Conservation (phyloP, 2,888 invertebrate genomes). For the Abrostola tripartita region DNA sequence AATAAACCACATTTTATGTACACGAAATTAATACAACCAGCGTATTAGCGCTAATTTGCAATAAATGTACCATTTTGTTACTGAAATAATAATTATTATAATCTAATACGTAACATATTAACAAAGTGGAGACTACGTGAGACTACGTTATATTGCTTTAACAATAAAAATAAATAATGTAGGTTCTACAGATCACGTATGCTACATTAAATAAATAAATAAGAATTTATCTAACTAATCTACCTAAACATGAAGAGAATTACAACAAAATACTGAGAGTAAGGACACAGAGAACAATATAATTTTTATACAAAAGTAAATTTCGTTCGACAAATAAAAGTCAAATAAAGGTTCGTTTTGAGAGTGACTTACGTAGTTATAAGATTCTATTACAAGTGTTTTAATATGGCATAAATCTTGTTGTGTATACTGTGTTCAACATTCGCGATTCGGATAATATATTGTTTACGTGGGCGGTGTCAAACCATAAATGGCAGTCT, state of each 20-base stretch:
- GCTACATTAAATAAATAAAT: constrained; percentile 86
- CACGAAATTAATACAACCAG: constrained; percentile 60
- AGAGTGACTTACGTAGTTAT: constrained; percentile 53
- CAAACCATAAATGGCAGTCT: constrained; percentile 28
- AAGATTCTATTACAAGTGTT: constrained; percentile 41
- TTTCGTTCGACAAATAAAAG: constrained; percentile 62
- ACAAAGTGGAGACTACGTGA: constrained; percentile 74
- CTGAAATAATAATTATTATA: constrained; percentile 49
- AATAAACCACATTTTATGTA: constrained; percentile 56
- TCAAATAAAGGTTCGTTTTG: constrained; percentile 48
- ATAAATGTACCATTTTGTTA: constrained; percentile 52
- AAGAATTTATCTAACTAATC: constrained; percentile 83
- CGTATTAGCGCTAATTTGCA: constrained; percentile 55
- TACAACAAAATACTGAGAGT: constrained; percentile 84
- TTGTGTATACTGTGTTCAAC: constrained; percentile 40
- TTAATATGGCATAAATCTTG: constrained; percentile 55
- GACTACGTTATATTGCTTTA: constrained; percentile 73
- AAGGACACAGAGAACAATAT: constrained; percentile 55
- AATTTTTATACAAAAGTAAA: constrained; percentile 58
- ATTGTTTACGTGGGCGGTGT: constrained; percentile 15
- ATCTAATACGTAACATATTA: constrained; percentile 59
- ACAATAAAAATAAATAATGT: constrained; percentile 80
- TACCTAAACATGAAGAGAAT: constrained; percentile 81
- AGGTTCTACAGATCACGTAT: constrained; percentile 74
- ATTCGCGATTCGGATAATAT: constrained; percentile 33